Conservation (phyloP, 23 tunicate species). For the Ascidia mentula region DNA sequence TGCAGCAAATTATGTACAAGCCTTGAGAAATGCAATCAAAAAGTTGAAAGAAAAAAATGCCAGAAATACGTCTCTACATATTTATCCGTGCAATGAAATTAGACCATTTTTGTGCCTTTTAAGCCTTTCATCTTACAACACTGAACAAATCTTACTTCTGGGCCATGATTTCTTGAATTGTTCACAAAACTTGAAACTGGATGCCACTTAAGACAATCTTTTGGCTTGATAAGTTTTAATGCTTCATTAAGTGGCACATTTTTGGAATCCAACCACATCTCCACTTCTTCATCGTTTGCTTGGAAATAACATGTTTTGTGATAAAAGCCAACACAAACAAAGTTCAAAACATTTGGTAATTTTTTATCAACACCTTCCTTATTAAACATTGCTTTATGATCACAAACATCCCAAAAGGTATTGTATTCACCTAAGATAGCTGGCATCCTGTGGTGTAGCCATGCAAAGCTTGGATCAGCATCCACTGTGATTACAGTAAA, state of each 20-base stretch:
- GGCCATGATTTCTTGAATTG: constrained; percentile 70
- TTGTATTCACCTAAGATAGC: constrained; percentile 57
- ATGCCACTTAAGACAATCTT: constrained; percentile 64
- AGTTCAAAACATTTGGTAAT: background rate
- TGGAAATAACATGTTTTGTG: background rate
- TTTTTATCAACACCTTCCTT: too few relatives aligned
- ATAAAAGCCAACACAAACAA: background rate
- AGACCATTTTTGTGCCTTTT: too few relatives aligned
- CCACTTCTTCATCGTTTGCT: constrained; percentile 64
- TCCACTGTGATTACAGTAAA: constrained; percentile 92
- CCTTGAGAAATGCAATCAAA: too few relatives aligned
- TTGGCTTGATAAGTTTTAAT: constrained; percentile 61
- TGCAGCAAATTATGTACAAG: too few relatives aligned
- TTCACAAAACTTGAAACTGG: constrained; percentile 73
- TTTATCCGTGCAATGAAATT: too few relatives aligned
- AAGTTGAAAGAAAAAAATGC: too few relatives aligned
- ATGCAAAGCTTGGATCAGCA: constrained; percentile 54
- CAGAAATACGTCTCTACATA: too few relatives aligned
- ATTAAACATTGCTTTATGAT: too few relatives aligned
- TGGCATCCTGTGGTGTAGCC: constrained; percentile 94
- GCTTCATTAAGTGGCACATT: constrained; percentile 77
- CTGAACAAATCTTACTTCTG: constrained; percentile 48
- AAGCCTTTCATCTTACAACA: too few relatives aligned
- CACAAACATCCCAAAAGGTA: too few relatives aligned
- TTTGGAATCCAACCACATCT: constrained; percentile 58